Evolutionary conservation across 2,797 vertebrate genomes (phyloP), one percentile per base, ranked within the genome.

Genomic region (Chromis chromis): DNA sequence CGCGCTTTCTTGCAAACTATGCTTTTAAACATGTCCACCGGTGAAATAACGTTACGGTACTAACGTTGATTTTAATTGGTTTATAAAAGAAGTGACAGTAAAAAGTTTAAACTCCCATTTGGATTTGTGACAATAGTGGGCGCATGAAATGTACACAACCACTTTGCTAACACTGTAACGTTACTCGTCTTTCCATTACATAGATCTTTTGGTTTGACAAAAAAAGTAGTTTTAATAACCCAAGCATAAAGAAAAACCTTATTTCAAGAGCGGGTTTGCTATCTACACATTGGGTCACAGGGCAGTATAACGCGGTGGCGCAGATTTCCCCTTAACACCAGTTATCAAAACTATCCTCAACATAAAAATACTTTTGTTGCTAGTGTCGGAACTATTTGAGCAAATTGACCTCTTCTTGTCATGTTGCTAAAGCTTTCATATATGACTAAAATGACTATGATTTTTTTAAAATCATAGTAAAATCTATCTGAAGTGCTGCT

Each of bases 391-490:
- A 14, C 25, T 25, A 49, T 68, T 4, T 40, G 46, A 21, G 16
- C 16, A 42, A 24, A 36, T 36, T 36, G 33, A 11, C 33, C 9
- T 74, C 6, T 17, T 76, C 2, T 71, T 46, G 28, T 79, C 39
- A 58, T 61, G 46, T 40, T 62, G 12, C 10, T 7, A 74, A 70
- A 72, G 21, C 69, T 69, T 73, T 64, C 4, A 61, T 56, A 19
- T 68, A 57, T 55, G 53, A 60, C 27, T 36, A 17, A 19, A 70
- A 57, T 55, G 53, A 60, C 27, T 36, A 17, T 54, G 68, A 59
- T 73, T 75, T 86, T 50, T 70, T 56, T n/a, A n/a, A 74, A 70
- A 16, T 17, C 4, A 65, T 71, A 74, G 59, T 58, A 82, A 74
- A 55, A 49, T 49, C 3, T 58, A 64, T 81, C 70, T 63, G 42